Evolutionary conservation across 2,888 invertebrate species (phyloP).

Genomic region (Chymomyza fuscimana): DNA sequence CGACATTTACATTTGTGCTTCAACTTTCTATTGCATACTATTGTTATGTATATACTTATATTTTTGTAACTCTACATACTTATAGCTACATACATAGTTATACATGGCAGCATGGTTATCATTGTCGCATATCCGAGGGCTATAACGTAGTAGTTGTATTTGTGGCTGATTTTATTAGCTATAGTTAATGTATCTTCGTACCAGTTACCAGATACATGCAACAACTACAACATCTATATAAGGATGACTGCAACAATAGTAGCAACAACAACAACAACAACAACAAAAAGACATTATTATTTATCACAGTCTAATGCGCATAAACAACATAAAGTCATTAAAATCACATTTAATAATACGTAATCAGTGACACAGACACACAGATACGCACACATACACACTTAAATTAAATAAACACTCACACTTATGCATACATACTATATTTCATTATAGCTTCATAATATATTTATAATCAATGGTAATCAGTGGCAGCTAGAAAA

Average conservation of each 20-base stretch:
- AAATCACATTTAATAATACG: constrained; percentile 66
- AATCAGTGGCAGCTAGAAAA: constrained; percentile 37
- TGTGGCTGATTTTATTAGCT: background rate
- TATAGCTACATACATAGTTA: no score
- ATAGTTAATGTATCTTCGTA: background rate
- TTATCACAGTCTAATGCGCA: constrained; percentile 19
- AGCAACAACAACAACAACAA: constrained; percentile 2
- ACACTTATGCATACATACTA: background rate
- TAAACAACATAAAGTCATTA: constrained; percentile 55
- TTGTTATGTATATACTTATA: background rate
- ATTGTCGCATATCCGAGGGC: constrained; percentile 2
- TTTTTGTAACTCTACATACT: no score
- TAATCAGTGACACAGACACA: constrained; percentile 11
- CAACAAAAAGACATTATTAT: background rate
- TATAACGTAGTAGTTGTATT: background rate
- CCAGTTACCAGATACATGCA: background rate
- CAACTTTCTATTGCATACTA: background rate
- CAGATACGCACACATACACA: constrained; percentile 3
- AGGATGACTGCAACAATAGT: background rate
- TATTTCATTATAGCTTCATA: constrained; percentile 34
- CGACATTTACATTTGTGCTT: constrained; percentile 15
- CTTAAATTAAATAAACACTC: constrained; percentile 1
- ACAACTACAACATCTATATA: background rate
- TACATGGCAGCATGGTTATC: background rate
- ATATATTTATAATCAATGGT: constrained; percentile 43